These are phyloP conservation scores for Mizuhopecten yessoensis DNA, from an alignment of 1,140 invertebrate genomes.

Conservation along the genomic window DNA sequence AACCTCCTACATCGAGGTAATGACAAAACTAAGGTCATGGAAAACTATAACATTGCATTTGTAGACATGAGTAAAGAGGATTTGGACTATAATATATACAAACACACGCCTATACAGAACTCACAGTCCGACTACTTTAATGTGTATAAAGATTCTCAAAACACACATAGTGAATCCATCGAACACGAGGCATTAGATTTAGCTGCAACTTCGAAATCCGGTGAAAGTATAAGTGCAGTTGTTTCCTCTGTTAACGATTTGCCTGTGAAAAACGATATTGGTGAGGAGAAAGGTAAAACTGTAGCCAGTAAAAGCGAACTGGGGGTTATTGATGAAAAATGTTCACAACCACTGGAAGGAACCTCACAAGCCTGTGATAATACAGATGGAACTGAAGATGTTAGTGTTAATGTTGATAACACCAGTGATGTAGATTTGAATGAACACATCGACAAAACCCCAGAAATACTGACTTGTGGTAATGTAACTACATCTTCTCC, in stretches of 20 bases:
- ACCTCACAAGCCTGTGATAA: background rate
- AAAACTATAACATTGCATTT: constrained; percentile 15
- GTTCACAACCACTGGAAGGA: background rate
- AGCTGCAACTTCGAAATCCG: constrained; percentile 1
- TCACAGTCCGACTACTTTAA: constrained; percentile 2
- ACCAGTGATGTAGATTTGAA: background rate
- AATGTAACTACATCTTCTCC: background rate
- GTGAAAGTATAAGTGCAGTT: background rate
- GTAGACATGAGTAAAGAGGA: constrained; percentile 11
- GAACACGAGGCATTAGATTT: background rate
- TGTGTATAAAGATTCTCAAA: constrained; percentile 28
- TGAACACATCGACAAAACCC: background rate
- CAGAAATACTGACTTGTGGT: background rate
- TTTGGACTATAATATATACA: background rate
- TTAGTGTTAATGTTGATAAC: background rate
- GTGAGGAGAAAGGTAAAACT: background rate
- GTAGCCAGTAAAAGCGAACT: background rate
- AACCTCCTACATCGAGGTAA: background rate
- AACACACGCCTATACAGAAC: background rate
- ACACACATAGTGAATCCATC: background rate
- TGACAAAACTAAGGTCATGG: background rate
- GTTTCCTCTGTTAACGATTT: background rate
- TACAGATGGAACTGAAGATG: background rate
- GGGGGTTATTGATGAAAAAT: background rate
- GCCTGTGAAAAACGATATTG: background rate